Evolutionary conservation across 2,113 vertebrate genomes (phyloP).

Genomic region (Colistium nudipinnis): DNA sequence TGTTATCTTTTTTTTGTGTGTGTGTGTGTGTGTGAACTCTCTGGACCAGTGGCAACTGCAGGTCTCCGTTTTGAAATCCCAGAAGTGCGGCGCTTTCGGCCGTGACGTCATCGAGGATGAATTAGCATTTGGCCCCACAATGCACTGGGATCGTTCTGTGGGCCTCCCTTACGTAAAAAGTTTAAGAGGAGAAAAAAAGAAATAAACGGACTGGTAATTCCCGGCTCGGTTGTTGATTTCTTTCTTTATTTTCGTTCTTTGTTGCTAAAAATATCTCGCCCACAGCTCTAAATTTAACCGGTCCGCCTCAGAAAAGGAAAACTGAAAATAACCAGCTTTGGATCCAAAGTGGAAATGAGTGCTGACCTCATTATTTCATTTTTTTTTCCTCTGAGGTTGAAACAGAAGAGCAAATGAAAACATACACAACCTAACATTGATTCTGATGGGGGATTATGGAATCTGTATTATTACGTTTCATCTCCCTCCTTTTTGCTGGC

Average conservation of each 20-base stretch:
- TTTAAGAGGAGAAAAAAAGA: constrained; percentile 12
- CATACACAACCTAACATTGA: constrained; percentile 36
- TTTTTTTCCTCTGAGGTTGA: constrained; percentile 45
- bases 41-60: constrained; percentile 23
- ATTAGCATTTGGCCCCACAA: constrained; percentile 6
- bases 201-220: constrained; percentile 48
- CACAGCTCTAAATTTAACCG: constrained; percentile 67
- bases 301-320: constrained; percentile 49
- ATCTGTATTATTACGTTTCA: constrained; percentile 44
- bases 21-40: too few relatives aligned
- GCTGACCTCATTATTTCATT: constrained; percentile 62
- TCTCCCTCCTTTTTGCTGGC: constrained; percentile 17
- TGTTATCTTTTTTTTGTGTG: too few relatives aligned
- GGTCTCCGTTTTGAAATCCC: constrained; percentile 28
- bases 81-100: not conserved
- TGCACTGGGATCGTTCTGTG: not conserved
- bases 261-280: constrained; percentile 64
- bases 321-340: constrained; percentile 67
- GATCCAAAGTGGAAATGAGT: constrained; percentile 65
- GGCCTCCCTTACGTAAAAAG: constrained; percentile 47
- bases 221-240: constrained; percentile 47
- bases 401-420: constrained; percentile 58
- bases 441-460: constrained; percentile 68
- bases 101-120: constrained; percentile 12
- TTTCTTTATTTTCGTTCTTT: constrained; percentile 18